These are phyloP conservation scores for Oligia latruncula DNA, from an alignment of 2,888 invertebrate genomes.

Conservation along the genomic window DNA sequence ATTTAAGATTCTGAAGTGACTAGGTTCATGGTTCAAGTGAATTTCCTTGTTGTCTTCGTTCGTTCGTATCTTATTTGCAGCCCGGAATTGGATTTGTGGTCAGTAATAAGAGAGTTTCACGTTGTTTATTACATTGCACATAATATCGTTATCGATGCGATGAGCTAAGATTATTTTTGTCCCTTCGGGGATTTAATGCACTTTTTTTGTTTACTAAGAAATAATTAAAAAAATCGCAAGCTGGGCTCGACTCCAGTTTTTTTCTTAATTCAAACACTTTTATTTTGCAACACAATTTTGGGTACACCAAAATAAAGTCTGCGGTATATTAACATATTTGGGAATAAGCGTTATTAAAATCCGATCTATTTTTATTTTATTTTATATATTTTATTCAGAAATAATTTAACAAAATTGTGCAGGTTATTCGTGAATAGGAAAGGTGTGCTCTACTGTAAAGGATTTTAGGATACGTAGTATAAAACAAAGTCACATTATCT, in stretches of 20 bases:
- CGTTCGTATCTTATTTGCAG: conserved; percentile 1
- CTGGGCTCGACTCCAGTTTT: no score
- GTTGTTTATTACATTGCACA: conserved; percentile 18
- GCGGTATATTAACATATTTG: background rate
- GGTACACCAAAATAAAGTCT: background rate
- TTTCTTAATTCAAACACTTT: background rate
- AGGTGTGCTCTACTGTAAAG: no score
- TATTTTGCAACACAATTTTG: background rate
- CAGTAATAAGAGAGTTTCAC: conserved; percentile 7
- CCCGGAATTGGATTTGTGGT: conserved; percentile 25
- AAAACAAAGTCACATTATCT: no score
- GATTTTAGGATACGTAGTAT: no score
- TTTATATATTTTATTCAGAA: background rate
- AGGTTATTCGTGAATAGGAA: no score
- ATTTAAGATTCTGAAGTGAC: background rate
- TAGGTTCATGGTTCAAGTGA: background rate
- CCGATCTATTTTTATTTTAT: no score
- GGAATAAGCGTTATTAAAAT: no score
- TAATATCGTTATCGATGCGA: conserved; percentile 15
- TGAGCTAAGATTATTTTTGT: conserved; percentile 1
- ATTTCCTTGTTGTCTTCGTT: conserved; percentile 9
- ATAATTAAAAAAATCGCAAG: no score
- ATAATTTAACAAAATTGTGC: no score
- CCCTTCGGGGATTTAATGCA: background rate
- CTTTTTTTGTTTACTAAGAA: background rate